Percentiles rank a stretch among this genome's conserved stretches.
Evolutionary conservation across 2,888 invertebrate species (phyloP).

Genomic region (Ophion costatus): DNA sequence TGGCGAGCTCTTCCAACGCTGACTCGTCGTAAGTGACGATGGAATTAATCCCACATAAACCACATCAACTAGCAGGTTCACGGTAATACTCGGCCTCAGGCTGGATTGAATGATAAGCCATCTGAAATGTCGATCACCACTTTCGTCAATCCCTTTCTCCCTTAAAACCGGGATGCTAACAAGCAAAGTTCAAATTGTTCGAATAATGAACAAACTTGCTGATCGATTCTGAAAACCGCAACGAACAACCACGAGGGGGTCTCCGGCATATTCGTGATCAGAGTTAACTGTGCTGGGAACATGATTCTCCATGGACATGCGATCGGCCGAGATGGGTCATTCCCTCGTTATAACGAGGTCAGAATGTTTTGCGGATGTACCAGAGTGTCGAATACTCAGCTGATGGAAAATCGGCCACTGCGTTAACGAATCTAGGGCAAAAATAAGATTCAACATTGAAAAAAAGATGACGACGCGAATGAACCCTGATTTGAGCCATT

Average conservation of each 20-base stretch:
- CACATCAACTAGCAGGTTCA: background rate
- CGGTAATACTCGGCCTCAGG: background rate
- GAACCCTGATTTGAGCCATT: no score
- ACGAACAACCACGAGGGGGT: slow-evolving; percentile 46
- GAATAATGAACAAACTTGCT: background rate
- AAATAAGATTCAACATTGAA: background rate
- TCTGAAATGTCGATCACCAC: slow-evolving; percentile 30
- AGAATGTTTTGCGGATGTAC: slow-evolving; percentile 5
- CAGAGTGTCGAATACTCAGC: background rate
- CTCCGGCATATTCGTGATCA: slow-evolving; percentile 6
- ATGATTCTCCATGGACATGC: slow-evolving; percentile 14
- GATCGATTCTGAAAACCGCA: slow-evolving; percentile 41
- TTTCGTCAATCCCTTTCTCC: slow-evolving; percentile 4
- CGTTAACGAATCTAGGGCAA: background rate
- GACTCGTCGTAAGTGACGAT: background rate
- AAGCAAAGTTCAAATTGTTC: slow-evolving; percentile 49
- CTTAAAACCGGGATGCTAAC: slow-evolving; percentile 25
- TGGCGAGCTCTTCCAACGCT: background rate
- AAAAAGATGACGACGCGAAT: no score
- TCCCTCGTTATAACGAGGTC: slow-evolving; percentile 1
- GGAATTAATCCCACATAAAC: background rate
- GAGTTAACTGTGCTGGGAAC: slow-evolving; percentile 25
- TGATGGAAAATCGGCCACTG: background rate
- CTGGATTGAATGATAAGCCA: slow-evolving; percentile 1
- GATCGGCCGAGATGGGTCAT: slow-evolving; percentile 13